phyloP scores from a whole-genome alignment of 2,888 invertebrate genomes.

The Rhingia rostrata region DNA sequence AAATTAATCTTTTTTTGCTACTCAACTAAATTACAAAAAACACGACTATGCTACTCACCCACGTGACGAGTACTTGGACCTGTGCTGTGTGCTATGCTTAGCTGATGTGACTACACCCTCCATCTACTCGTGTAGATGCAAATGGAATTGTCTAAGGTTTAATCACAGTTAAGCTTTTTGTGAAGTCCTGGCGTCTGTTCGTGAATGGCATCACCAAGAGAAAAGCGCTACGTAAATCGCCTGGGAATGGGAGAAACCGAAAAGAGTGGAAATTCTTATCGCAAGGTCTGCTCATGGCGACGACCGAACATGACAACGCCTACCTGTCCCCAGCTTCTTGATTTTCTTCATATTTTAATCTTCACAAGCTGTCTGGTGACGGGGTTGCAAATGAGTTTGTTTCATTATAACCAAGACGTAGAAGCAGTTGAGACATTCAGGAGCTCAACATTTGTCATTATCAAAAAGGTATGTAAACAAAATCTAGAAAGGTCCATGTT shows the following conservation, averaged over 20 bases:
- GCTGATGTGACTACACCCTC: neutral
- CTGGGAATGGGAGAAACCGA: neutral
- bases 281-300: slow-evolving; percentile 16
- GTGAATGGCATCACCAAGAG: slow-evolving; percentile 32
- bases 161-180: slow-evolving; percentile 54
- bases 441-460: slow-evolving; percentile 49
- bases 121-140: slow-evolving; percentile 25
- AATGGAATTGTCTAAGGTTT: slow-evolving; percentile 57
- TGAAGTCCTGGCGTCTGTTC: slow-evolving; percentile 42
- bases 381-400: slow-evolving; percentile 41
- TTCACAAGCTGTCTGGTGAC: slow-evolving; percentile 28
- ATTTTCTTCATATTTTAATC: slow-evolving; percentile 13
- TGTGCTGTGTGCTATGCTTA: neutral
- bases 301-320: neutral
- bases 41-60: slow-evolving; percentile 9
- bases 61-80: slow-evolving; percentile 17
- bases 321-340: slow-evolving; percentile 29
- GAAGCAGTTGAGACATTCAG: slow-evolving; percentile 20
- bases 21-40: slow-evolving; percentile 45
- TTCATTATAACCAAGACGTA: neutral
- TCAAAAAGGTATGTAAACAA: slow-evolving; percentile 24
- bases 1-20: slow-evolving; percentile 55
- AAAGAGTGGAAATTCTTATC: slow-evolving; percentile 16
- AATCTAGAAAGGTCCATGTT: neutral
- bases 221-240: neutral